Evolutionary conservation across 2,113 vertebrate species (phyloP), one percentile per base, ranked within the genome.

Genomic region (Miniopterus natalensis): DNA sequence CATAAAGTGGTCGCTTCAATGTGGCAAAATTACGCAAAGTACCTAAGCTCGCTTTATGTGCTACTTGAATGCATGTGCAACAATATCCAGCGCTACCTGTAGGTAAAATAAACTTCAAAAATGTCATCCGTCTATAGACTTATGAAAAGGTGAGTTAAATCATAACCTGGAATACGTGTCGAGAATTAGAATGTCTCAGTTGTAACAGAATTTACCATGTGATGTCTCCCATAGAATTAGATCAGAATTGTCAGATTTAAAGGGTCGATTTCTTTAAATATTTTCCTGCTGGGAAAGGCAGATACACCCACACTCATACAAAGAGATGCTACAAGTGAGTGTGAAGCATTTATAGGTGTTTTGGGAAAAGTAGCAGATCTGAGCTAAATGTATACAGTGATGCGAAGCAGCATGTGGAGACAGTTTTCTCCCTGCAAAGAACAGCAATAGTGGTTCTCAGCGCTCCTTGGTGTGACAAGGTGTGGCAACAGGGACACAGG

Each of bases 81-180:
- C 18, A 90, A 66, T 77, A 92, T 85, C 51, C 21, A 29, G 18
- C 49, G 74, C 61, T 10, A 23, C 1, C 36, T 73, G 49, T 36
- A 42, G 12, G 36, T 65, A 89, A 88, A 85, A 78, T 61, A 93
- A 74, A 55, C 23, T 87, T 87, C 27, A 87, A 81, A 95, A 21
- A n/a, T 77, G 74, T 77, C 45, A 31, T 6, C 42, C 20, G 3
- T 78, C 36, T 85, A 84, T 55, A 71, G 20, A 74, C 47, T 92
- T 88, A 90, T 90, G 80, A 66, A 94, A 95, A 90, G 17, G 17
- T 29, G 7, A 95, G 65, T 59, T 88, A 77, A 80, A 59, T 55
- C 66, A 3, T 66, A 45, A 63, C 51, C 75, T 84, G 45, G 65
- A 91, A 79, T 73, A 73, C 45, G 31, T 29, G 10, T 59, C 61